These are phyloP conservation scores for Fragum fragum DNA, from an alignment of 2,888 invertebrate genomes.

Conservation along the genomic window DNA sequence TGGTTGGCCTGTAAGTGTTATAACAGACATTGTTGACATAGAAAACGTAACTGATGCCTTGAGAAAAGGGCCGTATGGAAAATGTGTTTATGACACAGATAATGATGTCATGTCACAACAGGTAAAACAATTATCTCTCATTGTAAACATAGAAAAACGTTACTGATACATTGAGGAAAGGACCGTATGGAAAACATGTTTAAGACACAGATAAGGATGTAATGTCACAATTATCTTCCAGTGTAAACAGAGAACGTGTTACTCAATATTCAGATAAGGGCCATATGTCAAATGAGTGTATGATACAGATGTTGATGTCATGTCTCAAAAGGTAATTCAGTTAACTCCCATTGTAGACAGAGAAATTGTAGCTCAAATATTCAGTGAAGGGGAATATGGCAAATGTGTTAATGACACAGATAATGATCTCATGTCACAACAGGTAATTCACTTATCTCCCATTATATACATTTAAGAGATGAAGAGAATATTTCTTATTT, in stretches of 20 bases:
- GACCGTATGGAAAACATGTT: conserved; percentile 87
- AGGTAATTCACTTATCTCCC: too few species aligned
- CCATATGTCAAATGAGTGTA: conserved; percentile 88
- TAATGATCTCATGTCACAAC: conserved; percentile 87
- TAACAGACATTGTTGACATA: conserved; percentile 80
- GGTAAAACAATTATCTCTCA: conserved; percentile 65
- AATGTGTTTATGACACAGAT: conserved; percentile 87
- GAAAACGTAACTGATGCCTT: conserved; percentile 84
- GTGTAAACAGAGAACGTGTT: too few species aligned
- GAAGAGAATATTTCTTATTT: too few species aligned
- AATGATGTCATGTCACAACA: conserved; percentile 87
- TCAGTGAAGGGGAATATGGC: conserved; percentile 86
- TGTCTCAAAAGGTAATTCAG: conserved; percentile 85
- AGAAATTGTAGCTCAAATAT: too few species aligned
- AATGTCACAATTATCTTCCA: conserved; percentile 86
- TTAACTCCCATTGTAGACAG: too few species aligned
- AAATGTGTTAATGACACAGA: conserved; percentile 87
- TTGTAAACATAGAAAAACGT: background rate
- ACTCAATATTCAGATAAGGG: too few species aligned
- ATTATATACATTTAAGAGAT: too few species aligned
- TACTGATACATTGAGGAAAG: conserved; percentile 63
- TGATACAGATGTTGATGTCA: conserved; percentile 87
- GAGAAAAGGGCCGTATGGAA: conserved; percentile 86
- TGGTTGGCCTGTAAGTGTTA: conserved; percentile 82
- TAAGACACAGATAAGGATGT: conserved; percentile 88